phyloP scores from a whole-genome alignment of 2,797 vertebrate species.

The Aselliscus stoliczkanus region DNA sequence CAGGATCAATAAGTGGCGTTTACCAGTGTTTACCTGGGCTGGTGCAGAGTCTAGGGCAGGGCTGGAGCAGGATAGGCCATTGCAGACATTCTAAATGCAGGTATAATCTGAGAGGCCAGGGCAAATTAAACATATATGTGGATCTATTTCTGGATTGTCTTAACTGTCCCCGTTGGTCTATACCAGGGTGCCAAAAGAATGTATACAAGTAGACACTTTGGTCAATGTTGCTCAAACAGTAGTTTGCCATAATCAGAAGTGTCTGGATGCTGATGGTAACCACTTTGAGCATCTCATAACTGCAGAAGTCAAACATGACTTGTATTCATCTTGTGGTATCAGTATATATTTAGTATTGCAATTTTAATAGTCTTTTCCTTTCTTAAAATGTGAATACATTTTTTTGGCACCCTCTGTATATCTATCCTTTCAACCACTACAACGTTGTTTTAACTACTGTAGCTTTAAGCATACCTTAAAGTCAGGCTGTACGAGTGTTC shows the following conservation, averaged over 20 bases:
- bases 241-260: no score
- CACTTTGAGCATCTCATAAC: no score
- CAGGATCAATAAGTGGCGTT: neutral
- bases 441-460: neutral
- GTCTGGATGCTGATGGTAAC: no score
- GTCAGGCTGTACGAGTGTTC: neutral
- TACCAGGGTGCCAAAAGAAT: no score
- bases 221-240: no score
- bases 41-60: neutral
- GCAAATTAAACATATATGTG: neutral
- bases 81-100: neutral
- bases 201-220: no score
- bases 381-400: no score
- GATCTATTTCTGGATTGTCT: neutral
- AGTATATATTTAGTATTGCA: no score
- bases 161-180: neutral
- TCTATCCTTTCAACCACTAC: neutral
- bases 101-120: neutral
- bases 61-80: fast-evolving
- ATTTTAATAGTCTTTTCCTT: no score
- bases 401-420: no score
- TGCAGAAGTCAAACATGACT: no score
- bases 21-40: neutral
- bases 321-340: no score
- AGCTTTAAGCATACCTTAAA: neutral